Conservation (phyloP, 92 coral and sea anemone genomes). For the Isaurus tuberculatus region DNA sequence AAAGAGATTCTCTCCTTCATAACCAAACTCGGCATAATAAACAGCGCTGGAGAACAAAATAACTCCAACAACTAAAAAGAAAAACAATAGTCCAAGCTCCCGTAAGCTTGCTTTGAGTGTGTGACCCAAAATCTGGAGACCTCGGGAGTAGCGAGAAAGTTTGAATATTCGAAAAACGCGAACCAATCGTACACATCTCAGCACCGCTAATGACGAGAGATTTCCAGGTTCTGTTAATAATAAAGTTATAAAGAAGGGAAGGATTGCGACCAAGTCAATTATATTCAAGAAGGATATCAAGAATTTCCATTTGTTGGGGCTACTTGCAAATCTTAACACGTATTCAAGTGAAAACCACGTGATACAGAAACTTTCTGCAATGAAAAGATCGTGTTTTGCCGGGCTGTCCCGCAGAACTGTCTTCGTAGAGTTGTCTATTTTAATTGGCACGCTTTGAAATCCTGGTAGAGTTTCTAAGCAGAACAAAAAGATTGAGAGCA, state of each 20-base stretch:
- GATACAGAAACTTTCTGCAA: constrained; percentile 88
- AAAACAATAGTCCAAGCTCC: constrained; percentile 89
- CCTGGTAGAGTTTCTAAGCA: constrained; percentile 97
- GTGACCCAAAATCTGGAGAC: constrained; percentile 95
- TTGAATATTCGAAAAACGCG: constrained; percentile 96
- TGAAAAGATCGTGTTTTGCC: constrained; percentile 69
- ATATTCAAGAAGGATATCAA: constrained; percentile 86
- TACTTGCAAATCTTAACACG: constrained; percentile 74
- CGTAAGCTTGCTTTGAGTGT: constrained; percentile 96
- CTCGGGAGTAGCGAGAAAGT: constrained; percentile 96
- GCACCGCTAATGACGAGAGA: constrained; percentile 90
- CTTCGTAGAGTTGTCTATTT: constrained; percentile 44
- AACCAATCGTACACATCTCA: constrained; percentile 90
- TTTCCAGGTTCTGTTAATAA: constrained; percentile 81
- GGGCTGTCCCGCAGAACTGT: constrained; percentile 17
- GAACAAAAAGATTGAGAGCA: constrained; percentile 89
- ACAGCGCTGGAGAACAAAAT: constrained; percentile 94
- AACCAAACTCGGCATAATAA: constrained; percentile 87
- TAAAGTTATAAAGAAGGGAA: constrained; percentile 89
- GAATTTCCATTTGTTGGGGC: constrained; percentile 94
- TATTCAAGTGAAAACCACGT: constrained; percentile 95
- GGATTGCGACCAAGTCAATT: constrained; percentile 89
- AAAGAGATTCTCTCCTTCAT: constrained; percentile 68
- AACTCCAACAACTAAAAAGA: constrained; percentile 96
- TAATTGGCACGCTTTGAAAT: constrained; percentile 64